These are phyloP conservation scores for Ailurus styani DNA, from an alignment of 2,113 vertebrate species.

Conservation along the genomic window DNA sequence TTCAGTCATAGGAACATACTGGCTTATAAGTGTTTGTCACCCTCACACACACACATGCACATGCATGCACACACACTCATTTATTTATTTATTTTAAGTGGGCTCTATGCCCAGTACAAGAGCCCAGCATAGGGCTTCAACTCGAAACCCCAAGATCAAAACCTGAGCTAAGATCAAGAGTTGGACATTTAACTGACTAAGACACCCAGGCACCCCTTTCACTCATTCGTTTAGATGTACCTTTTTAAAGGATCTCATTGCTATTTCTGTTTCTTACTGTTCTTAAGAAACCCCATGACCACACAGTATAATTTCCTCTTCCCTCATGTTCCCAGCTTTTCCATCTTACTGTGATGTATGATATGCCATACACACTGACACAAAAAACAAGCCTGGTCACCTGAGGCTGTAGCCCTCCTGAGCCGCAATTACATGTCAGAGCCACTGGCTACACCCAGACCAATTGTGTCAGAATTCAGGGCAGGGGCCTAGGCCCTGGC, in stretches of 20 bases:
- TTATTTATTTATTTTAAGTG: no score
- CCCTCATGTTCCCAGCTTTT: neutral
- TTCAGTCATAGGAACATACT: neutral
- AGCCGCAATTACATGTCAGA: neutral
- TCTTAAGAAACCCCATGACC: neutral
- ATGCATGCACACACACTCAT: neutral
- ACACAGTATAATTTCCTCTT: neutral
- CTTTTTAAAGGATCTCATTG: neutral
- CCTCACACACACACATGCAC: neutral
- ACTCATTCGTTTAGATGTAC: neutral
- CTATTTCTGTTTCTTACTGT: neutral
- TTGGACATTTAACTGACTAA: neutral
- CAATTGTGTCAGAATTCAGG: neutral
- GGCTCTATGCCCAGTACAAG: no score
- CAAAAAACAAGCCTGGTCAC: neutral
- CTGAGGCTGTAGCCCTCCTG: neutral
- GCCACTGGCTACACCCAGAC: neutral
- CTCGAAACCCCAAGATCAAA: neutral
- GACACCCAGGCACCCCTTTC: neutral
- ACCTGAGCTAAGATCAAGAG: neutral
- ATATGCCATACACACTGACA: neutral
- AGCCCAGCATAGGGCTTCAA: neutral
- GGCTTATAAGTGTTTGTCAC: neutral
- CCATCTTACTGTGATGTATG: neutral
- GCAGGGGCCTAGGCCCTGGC: neutral